Evolutionary conservation across 2,797 vertebrate genomes (phyloP).

Genomic region (Oryzias sinensis): DNA sequence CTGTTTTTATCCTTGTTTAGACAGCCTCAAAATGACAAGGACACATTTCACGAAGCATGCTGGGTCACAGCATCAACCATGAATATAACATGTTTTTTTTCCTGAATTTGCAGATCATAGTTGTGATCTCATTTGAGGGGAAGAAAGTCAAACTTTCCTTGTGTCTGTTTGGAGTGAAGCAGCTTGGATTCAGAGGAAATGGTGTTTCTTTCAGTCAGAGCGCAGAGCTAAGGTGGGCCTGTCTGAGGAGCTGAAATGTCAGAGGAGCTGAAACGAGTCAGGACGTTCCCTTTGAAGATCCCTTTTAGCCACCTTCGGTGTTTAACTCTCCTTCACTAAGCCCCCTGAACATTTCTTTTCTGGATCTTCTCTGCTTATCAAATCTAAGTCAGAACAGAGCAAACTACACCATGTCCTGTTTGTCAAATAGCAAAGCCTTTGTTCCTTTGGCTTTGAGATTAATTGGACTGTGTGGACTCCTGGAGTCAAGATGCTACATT

Average conservation of each 20-base stretch:
- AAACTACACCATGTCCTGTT: constrained; percentile 78
- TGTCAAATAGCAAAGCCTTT: constrained; percentile 79
- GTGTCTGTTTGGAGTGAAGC: constrained; percentile 34
- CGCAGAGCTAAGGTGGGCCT: constrained; percentile 70
- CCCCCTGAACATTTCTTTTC: constrained; percentile 69
- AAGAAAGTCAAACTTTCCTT: constrained; percentile 33
- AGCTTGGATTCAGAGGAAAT: constrained; percentile 54
- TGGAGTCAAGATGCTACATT: constrained; percentile 76
- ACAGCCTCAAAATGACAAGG: too few relatives aligned
- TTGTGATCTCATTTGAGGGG: constrained; percentile 11
- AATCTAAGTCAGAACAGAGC: constrained; percentile 67
- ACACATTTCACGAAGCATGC: too few relatives aligned
- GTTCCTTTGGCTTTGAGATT: constrained; percentile 80
- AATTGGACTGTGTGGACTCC: constrained; percentile 82
- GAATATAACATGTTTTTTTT: background rate
- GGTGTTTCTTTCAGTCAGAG: constrained; percentile 48
- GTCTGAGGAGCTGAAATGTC: constrained; percentile 76
- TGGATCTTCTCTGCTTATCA: constrained; percentile 71
- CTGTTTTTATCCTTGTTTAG: too few relatives aligned
- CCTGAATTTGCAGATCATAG: constrained; percentile 1
- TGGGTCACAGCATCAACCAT: background rate
- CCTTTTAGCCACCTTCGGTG: constrained; percentile 74
- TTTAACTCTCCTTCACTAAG: constrained; percentile 72
- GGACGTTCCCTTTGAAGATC: constrained; percentile 77
- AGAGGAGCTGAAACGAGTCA: constrained; percentile 68